phyloP scores from a whole-genome alignment of 2,797 vertebrate genomes.

The Sarcophilus harrisii region DNA sequence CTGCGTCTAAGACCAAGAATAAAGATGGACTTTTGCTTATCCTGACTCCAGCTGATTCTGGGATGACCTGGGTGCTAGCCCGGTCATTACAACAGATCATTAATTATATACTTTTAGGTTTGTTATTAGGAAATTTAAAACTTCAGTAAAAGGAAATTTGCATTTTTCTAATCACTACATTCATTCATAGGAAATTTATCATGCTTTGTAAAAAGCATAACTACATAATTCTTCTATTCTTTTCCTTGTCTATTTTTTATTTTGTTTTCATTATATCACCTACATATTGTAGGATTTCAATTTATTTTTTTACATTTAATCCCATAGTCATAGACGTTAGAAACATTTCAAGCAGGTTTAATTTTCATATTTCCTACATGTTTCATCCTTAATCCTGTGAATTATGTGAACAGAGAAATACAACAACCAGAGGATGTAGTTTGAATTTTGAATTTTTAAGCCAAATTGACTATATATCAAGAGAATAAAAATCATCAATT shows the following conservation, averaged over 20 bases:
- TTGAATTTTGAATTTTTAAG: slow-evolving; percentile 57
- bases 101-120: neutral
- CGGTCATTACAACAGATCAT: slow-evolving; percentile 52
- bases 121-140: slow-evolving; percentile 9
- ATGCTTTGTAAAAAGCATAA: slow-evolving; percentile 59
- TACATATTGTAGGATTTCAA: slow-evolving; percentile 56
- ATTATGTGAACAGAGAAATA: slow-evolving; percentile 56
- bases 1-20: no score
- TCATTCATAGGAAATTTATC: slow-evolving; percentile 26
- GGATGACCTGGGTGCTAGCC: no score
- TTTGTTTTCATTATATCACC: slow-evolving; percentile 71
- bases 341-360: slow-evolving; percentile 63
- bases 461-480: slow-evolving; percentile 30
- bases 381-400: slow-evolving; percentile 58
- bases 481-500: neutral
- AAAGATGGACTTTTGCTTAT: no score
- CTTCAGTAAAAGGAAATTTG: neutral
- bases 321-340: slow-evolving; percentile 56
- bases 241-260: slow-evolving; percentile 64
- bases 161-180: neutral
- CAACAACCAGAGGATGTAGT: slow-evolving; percentile 21
- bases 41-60: no score
- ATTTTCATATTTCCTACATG: slow-evolving; percentile 64
- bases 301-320: slow-evolving; percentile 48
- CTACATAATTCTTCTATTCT: slow-evolving; percentile 30